Evolutionary conservation across 2,797 vertebrate species (phyloP).

Genomic region (Mormyrops attenuatus): DNA sequence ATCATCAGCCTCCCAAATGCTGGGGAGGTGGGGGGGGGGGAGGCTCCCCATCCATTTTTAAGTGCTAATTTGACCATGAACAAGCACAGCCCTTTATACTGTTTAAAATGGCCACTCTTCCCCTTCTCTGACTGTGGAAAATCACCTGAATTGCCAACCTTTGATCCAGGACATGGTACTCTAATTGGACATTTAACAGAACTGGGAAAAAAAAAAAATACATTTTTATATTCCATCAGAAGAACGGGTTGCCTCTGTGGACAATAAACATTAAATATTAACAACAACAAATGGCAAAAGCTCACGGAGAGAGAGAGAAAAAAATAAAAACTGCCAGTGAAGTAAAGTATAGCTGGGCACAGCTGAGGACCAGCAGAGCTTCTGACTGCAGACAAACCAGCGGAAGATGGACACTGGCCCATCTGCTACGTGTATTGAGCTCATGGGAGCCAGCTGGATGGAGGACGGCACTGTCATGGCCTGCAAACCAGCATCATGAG

Average conservation of each 20-base stretch:
- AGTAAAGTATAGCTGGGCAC: neutral
- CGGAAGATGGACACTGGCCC: neutral
- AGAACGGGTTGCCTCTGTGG: neutral
- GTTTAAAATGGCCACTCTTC: conserved; percentile 27
- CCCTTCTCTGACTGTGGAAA: conserved; percentile 41
- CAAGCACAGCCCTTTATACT: conserved; percentile 12
- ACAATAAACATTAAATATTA: conserved; percentile 14
- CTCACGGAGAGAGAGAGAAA: neutral
- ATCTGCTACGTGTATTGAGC: neutral
- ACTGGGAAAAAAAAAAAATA: neutral
- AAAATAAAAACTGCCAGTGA: neutral
- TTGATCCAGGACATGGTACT: neutral
- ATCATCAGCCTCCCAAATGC: neutral
- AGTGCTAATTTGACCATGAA: conserved; percentile 20
- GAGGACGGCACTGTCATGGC: neutral
- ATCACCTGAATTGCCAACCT: conserved; percentile 38
- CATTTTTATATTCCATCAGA: neutral
- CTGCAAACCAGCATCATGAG: neutral
- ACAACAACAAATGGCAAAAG: neutral
- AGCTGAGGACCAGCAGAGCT: neutral
- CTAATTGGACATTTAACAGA: neutral
- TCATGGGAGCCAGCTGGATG: neutral
- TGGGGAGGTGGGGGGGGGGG: neutral
- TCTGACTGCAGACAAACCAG: neutral
- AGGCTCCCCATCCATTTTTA: neutral